Percentiles rank a stretch among this genome's conserved stretches.
phyloP scores from a whole-genome alignment of 2,888 invertebrate species.

The Torymus auratus region DNA sequence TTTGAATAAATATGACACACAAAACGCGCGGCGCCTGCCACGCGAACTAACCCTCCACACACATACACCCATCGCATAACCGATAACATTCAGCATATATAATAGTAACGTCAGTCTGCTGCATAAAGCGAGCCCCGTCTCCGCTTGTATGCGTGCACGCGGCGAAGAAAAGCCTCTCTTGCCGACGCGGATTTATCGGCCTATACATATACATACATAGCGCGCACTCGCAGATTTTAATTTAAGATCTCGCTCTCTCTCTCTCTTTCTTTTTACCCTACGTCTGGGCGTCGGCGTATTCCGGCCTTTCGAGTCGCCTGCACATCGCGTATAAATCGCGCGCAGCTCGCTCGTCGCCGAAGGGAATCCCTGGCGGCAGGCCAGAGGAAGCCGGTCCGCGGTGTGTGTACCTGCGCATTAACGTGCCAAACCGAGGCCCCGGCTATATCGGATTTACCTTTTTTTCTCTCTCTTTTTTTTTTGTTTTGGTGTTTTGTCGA shows the following conservation, averaged over 20 bases:
- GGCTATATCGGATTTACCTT: not conserved
- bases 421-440: constrained; percentile 44
- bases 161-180: constrained; percentile 20
- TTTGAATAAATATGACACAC: too few relatives aligned
- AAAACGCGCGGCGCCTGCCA: too few relatives aligned
- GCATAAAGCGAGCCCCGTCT: too few relatives aligned
- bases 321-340: constrained; percentile 16
- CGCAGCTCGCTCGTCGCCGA: not conserved
- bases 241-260: constrained; percentile 29
- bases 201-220: not conserved
- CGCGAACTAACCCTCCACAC: too few relatives aligned
- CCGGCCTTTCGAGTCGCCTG: constrained; percentile 2
- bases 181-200: constrained; percentile 34
- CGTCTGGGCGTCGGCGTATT: not conserved
- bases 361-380: too few relatives aligned
- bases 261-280: too few relatives aligned
- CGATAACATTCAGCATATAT: too few relatives aligned
- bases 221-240: constrained; percentile 35
- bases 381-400: not conserved
- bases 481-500: not conserved
- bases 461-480: not conserved
- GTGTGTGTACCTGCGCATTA: constrained; percentile 14
- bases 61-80: too few relatives aligned
- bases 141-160: too few relatives aligned
- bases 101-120: too few relatives aligned